Conservation (phyloP, 2,113 vertebrate species). For the Calcarius ornatus region DNA sequence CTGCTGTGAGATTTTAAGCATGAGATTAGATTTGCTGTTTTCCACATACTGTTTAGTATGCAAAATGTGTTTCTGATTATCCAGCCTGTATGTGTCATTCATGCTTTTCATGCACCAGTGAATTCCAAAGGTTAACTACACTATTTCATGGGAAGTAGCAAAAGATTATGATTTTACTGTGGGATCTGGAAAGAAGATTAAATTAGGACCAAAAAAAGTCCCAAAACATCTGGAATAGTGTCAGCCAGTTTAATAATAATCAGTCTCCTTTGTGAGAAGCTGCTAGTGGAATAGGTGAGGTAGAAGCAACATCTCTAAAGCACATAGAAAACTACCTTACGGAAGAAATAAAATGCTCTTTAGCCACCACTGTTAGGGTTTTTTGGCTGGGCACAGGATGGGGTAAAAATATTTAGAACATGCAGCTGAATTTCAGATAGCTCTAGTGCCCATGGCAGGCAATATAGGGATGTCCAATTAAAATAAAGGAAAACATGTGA, state of each 20-base stretch:
- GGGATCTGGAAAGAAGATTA: conserved; percentile 1
- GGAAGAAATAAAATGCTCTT: not conserved
- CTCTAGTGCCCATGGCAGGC: not conserved
- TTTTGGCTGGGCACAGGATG: not conserved
- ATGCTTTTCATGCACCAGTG: not conserved
- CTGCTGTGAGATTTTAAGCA: conserved; percentile 30
- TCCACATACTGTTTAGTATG: not conserved
- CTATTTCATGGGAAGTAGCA: not conserved
- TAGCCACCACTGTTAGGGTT: not conserved
- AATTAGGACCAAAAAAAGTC: not conserved
- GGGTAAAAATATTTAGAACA: not conserved
- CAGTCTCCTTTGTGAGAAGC: not conserved
- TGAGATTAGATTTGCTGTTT: conserved; percentile 15
- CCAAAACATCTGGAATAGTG: not conserved
- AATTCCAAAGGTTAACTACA: conserved; percentile 42
- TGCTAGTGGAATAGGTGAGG: not conserved
- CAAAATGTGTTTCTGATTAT: not conserved
- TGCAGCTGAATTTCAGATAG: not conserved
- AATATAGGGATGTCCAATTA: not conserved
- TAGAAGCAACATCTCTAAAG: not conserved
- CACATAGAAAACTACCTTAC: not conserved
- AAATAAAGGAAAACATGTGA: not conserved
- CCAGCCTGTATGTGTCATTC: not conserved
- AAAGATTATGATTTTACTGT: not conserved
- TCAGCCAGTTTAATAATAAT: not conserved